Base-by-base conservation (phyloP, 2,113 vertebrate genomes). In the Tragelaphus buxtoni region DNA sequence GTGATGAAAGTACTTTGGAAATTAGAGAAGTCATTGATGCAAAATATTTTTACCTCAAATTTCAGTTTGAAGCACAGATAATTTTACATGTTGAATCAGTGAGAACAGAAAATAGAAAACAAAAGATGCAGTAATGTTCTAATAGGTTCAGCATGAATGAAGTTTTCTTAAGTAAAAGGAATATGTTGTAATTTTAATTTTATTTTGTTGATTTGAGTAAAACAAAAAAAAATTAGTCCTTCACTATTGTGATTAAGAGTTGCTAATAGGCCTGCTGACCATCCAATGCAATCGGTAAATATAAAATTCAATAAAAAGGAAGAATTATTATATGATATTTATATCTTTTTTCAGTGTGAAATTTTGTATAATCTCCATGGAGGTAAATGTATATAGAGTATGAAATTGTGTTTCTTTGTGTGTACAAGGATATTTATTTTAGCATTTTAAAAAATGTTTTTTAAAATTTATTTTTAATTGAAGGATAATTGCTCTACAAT, bases 21-120 rank as follows among this genome's bases (percentile, higher is more conserved):
- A 90, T 96, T 93, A 97, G 94, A 97, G 89, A 97, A 96, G 84
- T 86, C 55, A 97, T 55, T 93, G 92, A 82, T 77, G 90, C 84
- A 97, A 96, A 96, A 89, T 93, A 93, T 91, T 95, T 97, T 97
- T 76, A 96, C 65, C 91, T 98, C 93, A 90, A 53, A 92, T 87
- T 97, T 97, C 88, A 95, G 58, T 98, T 95, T 97, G 89, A 96
- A 96, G 89, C 32, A 72, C 56, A 96, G 83, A 87, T 93, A 85
- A 76, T 56, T 98, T 97, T 96, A 94, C 91, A 93, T 77, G 49
- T 86, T 91, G 58, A 93, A 77, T 92, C 90, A 97, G 7, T 95
- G 84, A 96, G 91, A 95, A 95, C 35, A 94, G 84, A 96, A 97
- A 94, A 89, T 80, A 84, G 79, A 91, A 96, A 83, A 95, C 84